Conservation (phyloP, 2,888 invertebrate species). For the Agrochola macilenta region DNA sequence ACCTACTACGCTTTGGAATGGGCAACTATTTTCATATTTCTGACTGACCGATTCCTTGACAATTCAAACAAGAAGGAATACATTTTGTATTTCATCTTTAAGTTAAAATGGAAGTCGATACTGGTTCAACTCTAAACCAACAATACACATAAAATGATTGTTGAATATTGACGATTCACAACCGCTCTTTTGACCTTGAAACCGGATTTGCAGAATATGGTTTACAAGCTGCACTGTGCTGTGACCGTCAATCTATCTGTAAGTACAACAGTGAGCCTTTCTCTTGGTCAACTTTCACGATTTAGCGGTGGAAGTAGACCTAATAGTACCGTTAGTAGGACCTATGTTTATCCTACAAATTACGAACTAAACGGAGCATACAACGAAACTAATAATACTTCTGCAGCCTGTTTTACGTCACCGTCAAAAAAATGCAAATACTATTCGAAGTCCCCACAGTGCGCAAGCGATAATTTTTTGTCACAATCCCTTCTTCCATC, state of each 20-base stretch:
- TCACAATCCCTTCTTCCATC: slow-evolving; percentile 56
- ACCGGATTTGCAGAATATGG: slow-evolving; percentile 23
- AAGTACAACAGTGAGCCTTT: slow-evolving; percentile 41
- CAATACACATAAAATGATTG: neutral
- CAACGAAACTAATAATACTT: slow-evolving; percentile 37
- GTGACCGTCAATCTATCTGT: slow-evolving; percentile 26
- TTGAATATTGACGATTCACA: neutral
- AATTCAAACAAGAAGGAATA: no score
- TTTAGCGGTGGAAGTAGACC: slow-evolving; percentile 27
- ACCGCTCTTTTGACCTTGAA: slow-evolving; percentile 39
- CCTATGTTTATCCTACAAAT: neutral
- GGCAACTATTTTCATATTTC: no score
- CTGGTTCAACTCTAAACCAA: neutral
- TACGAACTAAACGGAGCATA: neutral
- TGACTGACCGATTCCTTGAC: no score
- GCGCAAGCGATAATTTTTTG: slow-evolving; percentile 67
- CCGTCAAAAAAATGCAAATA: slow-evolving; percentile 61
- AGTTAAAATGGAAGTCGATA: neutral
- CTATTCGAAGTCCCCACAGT: slow-evolving; percentile 52
- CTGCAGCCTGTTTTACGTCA: slow-evolving; percentile 36
- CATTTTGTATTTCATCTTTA: neutral
- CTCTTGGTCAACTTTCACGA: slow-evolving; percentile 46
- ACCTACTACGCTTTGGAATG: no score
- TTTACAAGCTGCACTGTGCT: slow-evolving; percentile 23
- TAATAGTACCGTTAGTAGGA: neutral